phyloP scores from a whole-genome alignment of 2,113 vertebrate species.

The Grus americana region DNA sequence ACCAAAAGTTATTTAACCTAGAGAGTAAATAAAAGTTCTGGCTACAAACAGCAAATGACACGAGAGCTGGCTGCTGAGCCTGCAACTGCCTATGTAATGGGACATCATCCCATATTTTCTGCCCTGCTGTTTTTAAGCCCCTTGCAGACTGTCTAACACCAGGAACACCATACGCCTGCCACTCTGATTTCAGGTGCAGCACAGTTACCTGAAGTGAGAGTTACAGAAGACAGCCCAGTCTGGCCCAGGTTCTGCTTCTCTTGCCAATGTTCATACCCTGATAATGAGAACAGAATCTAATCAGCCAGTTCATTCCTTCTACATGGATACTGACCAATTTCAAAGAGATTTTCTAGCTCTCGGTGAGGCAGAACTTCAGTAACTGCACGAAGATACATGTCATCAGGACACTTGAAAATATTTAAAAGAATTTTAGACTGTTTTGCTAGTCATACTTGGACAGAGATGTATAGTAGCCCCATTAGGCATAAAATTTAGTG shows the following conservation, averaged over 20 bases:
- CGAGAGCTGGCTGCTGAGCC: neutral
- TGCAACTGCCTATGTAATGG: neutral
- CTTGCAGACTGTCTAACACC: neutral
- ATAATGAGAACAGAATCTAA: neutral
- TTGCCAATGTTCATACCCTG: neutral
- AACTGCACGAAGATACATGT: neutral
- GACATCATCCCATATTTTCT: neutral
- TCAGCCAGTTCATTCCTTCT: neutral
- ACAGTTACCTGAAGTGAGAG: neutral
- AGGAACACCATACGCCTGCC: accelerated
- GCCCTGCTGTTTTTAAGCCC: neutral
- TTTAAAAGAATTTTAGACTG: neutral
- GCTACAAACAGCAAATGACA: neutral
- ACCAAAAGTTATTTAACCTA: neutral
- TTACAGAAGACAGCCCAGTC: neutral
- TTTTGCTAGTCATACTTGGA: neutral
- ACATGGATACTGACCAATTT: neutral
- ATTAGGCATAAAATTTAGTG: neutral
- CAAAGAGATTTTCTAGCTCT: neutral
- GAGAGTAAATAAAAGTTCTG: neutral
- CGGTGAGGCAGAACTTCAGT: accelerated
- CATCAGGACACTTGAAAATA: neutral
- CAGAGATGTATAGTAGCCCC: neutral
- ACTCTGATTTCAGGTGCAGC: neutral
- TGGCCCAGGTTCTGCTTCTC: neutral